phyloP scores from a whole-genome alignment of 2,797 vertebrate species.

The Schizothorax lantsangensis region DNA sequence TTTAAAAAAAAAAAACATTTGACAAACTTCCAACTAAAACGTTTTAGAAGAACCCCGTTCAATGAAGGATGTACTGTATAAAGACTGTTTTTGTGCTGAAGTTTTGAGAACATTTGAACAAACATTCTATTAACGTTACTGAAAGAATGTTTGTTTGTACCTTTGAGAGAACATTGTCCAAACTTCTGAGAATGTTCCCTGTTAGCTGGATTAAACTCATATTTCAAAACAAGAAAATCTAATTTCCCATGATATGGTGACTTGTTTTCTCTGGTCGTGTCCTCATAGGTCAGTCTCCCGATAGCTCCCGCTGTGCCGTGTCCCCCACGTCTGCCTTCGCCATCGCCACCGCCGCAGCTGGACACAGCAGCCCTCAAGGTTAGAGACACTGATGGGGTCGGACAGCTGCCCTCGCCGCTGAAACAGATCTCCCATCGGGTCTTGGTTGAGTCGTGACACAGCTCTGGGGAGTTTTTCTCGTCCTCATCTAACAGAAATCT shows the following conservation, averaged over 20 bases:
- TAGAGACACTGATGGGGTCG: conserved; percentile 62
- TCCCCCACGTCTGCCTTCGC: conserved; percentile 94
- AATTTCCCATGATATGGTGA: background rate
- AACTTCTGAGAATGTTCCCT: background rate
- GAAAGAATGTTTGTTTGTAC: background rate
- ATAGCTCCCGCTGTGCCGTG: conserved; percentile 86
- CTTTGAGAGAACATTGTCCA: background rate
- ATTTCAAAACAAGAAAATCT: background rate
- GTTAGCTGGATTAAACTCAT: background rate
- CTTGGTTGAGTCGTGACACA: background rate
- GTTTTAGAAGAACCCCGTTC: background rate
- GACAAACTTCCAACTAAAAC: background rate
- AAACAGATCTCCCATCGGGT: background rate
- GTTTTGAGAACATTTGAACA: background rate
- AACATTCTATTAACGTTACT: background rate
- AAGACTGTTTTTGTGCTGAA: no score
- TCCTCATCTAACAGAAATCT: conserved; percentile 5
- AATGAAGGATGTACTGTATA: background rate
- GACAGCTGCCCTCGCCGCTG: conserved; percentile 11
- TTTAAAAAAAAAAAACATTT: background rate
- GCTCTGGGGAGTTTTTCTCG: background rate
- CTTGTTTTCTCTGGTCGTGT: background rate
- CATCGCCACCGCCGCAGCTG: conserved; percentile 93
- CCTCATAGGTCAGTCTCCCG: conserved; percentile 80
- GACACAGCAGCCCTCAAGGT: conserved; percentile 89